Percentiles rank a stretch among this genome's conserved stretches.
Conservation (phyloP, 2,797 vertebrate genomes). For the Adrianichthys oophorus region DNA sequence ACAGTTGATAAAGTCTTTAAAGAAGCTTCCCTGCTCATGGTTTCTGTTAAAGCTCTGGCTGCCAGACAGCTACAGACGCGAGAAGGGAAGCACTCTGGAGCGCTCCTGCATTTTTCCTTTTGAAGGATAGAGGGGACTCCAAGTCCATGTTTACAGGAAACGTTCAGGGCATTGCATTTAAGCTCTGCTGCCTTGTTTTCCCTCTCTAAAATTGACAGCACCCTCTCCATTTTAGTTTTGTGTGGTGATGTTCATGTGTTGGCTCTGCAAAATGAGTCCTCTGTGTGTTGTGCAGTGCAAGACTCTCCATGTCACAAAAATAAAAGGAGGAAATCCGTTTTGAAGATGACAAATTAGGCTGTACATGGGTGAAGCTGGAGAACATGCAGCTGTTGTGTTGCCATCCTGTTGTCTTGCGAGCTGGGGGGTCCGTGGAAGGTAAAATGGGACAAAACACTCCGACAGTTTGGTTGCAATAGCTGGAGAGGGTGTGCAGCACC, state of each 20-base stretch:
- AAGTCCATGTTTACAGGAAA: conserved; percentile 73
- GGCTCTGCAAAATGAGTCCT: conserved; percentile 74
- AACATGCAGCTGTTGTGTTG: conserved; percentile 60
- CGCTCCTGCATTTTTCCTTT: conserved; percentile 58
- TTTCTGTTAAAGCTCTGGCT: conserved; percentile 82
- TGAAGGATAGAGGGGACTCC: conserved; percentile 89
- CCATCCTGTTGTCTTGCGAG: conserved; percentile 49
- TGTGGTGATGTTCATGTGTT: conserved; percentile 36
- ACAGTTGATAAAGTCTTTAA: conserved; percentile 92
- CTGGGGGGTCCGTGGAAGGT: conserved; percentile 35
- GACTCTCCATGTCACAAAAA: conserved; percentile 38
- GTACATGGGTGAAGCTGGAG: conserved; percentile 49
- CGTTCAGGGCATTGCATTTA: conserved; percentile 15
- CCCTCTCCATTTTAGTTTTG: conserved; percentile 78
- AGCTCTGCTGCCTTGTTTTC: conserved; percentile 12
- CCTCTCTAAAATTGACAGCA: conserved; percentile 42
- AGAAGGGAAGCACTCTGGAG: conserved; percentile 20
- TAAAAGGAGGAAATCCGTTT: conserved; percentile 7
- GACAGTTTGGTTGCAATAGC: conserved; percentile 57
- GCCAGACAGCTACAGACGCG: conserved; percentile 46
- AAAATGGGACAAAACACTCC: conserved; percentile 61
- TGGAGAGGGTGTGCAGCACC: conserved; percentile 62
- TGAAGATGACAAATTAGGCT: conserved; percentile 32
- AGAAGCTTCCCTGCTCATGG: conserved; percentile 85
- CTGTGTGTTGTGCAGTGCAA: conserved; percentile 39